Conservation (phyloP, 2,888 invertebrate species). For the Monoplex corrugatus region DNA sequence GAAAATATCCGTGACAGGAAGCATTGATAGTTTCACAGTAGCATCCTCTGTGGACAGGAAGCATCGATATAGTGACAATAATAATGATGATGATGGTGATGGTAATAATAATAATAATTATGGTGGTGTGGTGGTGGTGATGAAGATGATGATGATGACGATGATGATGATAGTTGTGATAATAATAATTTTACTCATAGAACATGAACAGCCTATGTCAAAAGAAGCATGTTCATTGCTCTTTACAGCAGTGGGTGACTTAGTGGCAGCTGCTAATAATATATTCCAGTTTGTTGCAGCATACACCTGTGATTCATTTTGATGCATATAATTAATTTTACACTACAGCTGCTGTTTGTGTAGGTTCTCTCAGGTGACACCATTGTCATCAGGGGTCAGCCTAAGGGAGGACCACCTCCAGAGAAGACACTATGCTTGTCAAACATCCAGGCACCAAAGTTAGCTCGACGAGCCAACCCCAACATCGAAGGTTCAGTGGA, state of each 20-base stretch:
- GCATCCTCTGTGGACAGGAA: no score
- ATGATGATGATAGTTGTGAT: no score
- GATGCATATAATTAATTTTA: background rate
- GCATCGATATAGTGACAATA: no score
- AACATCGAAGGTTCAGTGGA: slow-evolving; percentile 76
- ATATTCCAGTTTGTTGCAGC: background rate
- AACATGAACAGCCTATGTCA: background rate
- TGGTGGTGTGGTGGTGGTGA: no score
- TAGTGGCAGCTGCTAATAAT: no score
- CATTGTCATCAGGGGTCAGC: slow-evolving; percentile 92
- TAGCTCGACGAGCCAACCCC: slow-evolving; percentile 89
- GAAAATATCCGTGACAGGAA: no score
- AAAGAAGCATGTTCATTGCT: background rate
- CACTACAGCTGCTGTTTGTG: background rate
- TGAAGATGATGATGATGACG: no score
- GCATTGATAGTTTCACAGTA: no score
- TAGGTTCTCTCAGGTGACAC: slow-evolving; percentile 98
- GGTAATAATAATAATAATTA: no score
- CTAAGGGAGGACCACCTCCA: slow-evolving; percentile 90
- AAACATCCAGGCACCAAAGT: slow-evolving; percentile 94
- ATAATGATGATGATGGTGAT: no score
- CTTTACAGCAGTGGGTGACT: no score
- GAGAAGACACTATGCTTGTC: slow-evolving; percentile 95
- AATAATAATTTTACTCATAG: no score
- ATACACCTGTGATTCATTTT: background rate